A percentile compares a stretch with the other conserved stretches of the same genome.
These are phyloP conservation scores for Antrozous pallidus DNA, from an alignment of 2,797 vertebrate genomes.

Conservation along the genomic window DNA sequence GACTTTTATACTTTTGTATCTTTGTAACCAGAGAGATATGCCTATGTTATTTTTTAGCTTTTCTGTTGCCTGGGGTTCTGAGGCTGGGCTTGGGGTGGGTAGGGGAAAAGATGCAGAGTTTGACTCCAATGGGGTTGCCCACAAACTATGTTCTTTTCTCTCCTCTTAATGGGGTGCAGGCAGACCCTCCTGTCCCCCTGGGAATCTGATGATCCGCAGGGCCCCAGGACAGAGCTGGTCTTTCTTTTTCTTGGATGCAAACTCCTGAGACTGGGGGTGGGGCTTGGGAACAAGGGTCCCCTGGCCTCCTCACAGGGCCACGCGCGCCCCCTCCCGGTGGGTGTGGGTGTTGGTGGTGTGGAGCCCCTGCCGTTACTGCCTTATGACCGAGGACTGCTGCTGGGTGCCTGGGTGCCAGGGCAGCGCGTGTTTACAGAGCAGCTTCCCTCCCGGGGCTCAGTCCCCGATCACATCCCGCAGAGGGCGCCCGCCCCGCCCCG, in stretches of 20 bases:
- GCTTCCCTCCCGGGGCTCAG: constrained; percentile 54
- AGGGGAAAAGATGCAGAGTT: constrained; percentile 35
- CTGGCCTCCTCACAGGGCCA: not conserved
- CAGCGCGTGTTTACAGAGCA: constrained; percentile 76
- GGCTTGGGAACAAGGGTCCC: constrained; percentile 46
- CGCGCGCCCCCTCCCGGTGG: not conserved
- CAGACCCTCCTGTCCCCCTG: not conserved
- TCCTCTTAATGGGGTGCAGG: not conserved
- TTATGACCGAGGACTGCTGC: constrained; percentile 78
- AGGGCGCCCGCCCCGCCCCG: not conserved
- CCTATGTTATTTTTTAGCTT: constrained; percentile 93
- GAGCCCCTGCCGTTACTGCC: constrained; percentile 80
- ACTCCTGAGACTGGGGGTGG: constrained; percentile 13
- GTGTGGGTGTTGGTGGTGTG: constrained; percentile 32
- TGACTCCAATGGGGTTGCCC: constrained; percentile 16
- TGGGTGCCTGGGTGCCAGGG: not conserved
- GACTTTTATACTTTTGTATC: constrained; percentile 98
- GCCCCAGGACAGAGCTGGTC: constrained; percentile 44
- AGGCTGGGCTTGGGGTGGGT: constrained; percentile 67
- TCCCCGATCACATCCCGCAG: constrained; percentile 52
- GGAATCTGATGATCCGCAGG: not conserved
- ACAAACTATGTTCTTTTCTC: not conserved
- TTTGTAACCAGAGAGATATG: constrained; percentile 98
- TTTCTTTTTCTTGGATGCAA: constrained; percentile 47
- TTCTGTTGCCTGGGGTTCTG: constrained; percentile 76